These are phyloP conservation scores for Enteromius fasciolatus DNA, from an alignment of 2,797 vertebrate species.

Conservation along the genomic window DNA sequence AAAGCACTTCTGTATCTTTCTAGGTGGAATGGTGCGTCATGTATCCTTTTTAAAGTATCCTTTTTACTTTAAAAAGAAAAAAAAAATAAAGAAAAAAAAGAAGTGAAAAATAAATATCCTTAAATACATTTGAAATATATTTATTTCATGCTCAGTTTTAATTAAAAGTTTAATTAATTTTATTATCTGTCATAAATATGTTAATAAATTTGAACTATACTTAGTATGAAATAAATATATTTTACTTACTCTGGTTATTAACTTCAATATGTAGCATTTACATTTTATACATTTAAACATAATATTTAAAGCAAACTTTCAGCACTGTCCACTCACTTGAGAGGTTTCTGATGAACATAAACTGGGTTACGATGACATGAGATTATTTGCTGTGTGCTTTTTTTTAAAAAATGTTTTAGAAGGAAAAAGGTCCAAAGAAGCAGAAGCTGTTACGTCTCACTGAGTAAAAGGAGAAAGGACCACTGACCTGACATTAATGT, in stretches of 20 bases:
- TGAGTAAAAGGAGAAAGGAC: constrained; percentile 15
- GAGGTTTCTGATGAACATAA: background rate
- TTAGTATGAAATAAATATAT: too few species aligned
- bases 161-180: too few species aligned
- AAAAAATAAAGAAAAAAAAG: background rate
- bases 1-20: background rate
- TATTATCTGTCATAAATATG: too few species aligned
- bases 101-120: background rate
- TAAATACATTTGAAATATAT: too few species aligned
- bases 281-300: background rate
- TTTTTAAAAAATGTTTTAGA: background rate
- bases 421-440: constrained; percentile 9
- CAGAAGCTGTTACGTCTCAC: constrained; percentile 13
- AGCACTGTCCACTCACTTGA: background rate
- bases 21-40: background rate
- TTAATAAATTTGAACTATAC: too few species aligned
- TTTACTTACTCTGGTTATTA: background rate
- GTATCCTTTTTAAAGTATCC: too few species aligned
- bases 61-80: too few species aligned
- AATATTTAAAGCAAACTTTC: background rate
- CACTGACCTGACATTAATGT: constrained; percentile 14
- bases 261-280: background rate
- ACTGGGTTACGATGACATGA: background rate
- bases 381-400: background rate
- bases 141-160: too few species aligned